Percentiles rank a stretch among this genome's conserved stretches.
Conservation (phyloP, 2,113 vertebrate genomes). For the Pituophis catenifer region DNA sequence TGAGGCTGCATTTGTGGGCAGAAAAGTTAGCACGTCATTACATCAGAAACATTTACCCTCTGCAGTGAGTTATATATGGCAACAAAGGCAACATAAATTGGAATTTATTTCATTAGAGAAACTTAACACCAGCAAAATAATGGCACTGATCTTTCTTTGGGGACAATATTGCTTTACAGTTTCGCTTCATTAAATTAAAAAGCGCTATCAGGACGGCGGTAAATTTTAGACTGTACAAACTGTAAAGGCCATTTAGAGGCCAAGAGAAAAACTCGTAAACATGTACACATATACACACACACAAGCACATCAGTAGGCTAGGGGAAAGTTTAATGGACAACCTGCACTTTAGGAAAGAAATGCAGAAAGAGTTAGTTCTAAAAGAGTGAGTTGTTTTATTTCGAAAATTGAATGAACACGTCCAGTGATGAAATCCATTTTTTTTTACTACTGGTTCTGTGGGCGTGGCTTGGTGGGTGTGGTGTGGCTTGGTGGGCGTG, state of each 20-base stretch:
- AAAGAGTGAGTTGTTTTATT: neutral
- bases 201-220: slow-evolving; percentile 54
- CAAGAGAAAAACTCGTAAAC: slow-evolving; percentile 17
- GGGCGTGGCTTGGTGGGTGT: no score
- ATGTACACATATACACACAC: slow-evolving; percentile 1
- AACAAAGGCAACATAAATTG: slow-evolving; percentile 53
- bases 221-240: slow-evolving; percentile 58
- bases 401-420: neutral
- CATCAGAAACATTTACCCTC: slow-evolving; percentile 37
- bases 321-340: slow-evolving; percentile 41
- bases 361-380: neutral
- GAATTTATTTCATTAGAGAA: slow-evolving; percentile 63
- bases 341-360: slow-evolving; percentile 38
- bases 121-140: slow-evolving; percentile 60
- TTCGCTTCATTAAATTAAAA: slow-evolving; percentile 68
- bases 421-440: neutral
- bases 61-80: slow-evolving; percentile 47
- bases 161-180: slow-evolving; percentile 44
- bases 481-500: no score
- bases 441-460: no score
- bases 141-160: slow-evolving; percentile 53
- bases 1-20: slow-evolving; percentile 24
- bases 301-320: slow-evolving; percentile 30
- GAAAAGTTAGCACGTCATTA: slow-evolving; percentile 35
- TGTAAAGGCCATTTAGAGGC: slow-evolving; percentile 49